phyloP scores from a whole-genome alignment of 2,797 vertebrate species.

The Falco naumanni region DNA sequence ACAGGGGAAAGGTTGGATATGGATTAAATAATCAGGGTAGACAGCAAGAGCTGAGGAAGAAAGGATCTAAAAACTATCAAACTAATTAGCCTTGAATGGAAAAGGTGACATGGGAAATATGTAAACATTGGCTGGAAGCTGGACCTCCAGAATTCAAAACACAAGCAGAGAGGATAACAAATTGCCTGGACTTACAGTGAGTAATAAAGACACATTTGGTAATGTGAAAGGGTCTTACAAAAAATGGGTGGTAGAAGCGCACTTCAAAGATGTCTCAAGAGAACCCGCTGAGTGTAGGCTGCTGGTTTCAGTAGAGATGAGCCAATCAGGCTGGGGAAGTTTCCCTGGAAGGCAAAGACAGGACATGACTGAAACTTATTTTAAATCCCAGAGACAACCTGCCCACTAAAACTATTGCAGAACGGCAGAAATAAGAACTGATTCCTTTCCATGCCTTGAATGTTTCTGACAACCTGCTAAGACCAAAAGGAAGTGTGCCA shows the following conservation, averaged over 20 bases:
- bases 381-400: conserved; percentile 1
- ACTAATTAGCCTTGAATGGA: not conserved
- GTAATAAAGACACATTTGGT: not conserved
- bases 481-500: conserved; percentile 49
- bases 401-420: not conserved
- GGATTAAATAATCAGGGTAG: not conserved
- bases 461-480: conserved; percentile 64
- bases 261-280: not conserved
- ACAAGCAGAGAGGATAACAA: not conserved
- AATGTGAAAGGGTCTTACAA: not conserved
- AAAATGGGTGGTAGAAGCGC: not conserved
- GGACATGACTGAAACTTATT: not conserved
- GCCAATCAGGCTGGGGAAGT: not conserved
- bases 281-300: not conserved
- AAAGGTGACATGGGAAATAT: not conserved
- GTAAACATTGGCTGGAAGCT: not conserved
- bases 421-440: not conserved
- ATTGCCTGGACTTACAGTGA: not conserved
- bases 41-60: not conserved
- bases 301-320: not conserved
- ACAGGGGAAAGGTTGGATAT: not conserved
- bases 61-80: not conserved
- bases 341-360: not conserved
- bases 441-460: conserved; percentile 10
- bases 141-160: not conserved